Base-by-base conservation (phyloP, 2,797 vertebrate genomes). In the Meda fulgida region DNA sequence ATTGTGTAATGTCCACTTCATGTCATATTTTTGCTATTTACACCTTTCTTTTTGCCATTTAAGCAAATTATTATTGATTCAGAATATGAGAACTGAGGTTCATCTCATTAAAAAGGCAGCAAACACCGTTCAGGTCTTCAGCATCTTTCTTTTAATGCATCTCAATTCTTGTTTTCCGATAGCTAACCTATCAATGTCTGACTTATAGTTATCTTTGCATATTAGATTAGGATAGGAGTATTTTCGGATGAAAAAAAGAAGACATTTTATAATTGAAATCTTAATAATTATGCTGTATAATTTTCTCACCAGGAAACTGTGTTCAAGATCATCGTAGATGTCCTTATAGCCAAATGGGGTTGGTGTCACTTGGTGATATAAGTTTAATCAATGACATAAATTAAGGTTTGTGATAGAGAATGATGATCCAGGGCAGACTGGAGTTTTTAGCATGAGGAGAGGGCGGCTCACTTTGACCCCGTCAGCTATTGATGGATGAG, bases 11-110 rank as follows among this genome's bases (percentile, higher is more conserved):
- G 70, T 80, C 78, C 84, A 58, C 71, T 86, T 78, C 75, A 77
- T 19, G 81, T 85, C 86, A 77, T 38, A 46, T 84, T 78, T 65
- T 65, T 58, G 58, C 70, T 86, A 83, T 88, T 88, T 86, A 87
- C 11, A 75, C n/a, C 60, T 51, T 55, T 86, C 69, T 80, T 81
- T 60, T 51, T 48, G 31, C 70, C 6, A 53, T 63, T 81, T 73
- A 80, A 83, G 85, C 77, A 85, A 83, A 86, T 88, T 84, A 81
- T 78, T 86, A 86, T 88, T 80, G 88, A 89, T 88, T 86, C 16
- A 11, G 43, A 38, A 36, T 26, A 40, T 83, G 40, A 36, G 80
- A 77, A 79, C 21, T 23, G 75, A 70, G 38, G 73, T 71, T 73
- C 48, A 67, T 82, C 65, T 76, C 58, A 83, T 78, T 73, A 79